A percentile compares a stretch with the other conserved stretches of the same genome.
These are phyloP conservation scores for Nebria ingens DNA, from an alignment of 1,140 invertebrate genomes.

Conservation along the genomic window DNA sequence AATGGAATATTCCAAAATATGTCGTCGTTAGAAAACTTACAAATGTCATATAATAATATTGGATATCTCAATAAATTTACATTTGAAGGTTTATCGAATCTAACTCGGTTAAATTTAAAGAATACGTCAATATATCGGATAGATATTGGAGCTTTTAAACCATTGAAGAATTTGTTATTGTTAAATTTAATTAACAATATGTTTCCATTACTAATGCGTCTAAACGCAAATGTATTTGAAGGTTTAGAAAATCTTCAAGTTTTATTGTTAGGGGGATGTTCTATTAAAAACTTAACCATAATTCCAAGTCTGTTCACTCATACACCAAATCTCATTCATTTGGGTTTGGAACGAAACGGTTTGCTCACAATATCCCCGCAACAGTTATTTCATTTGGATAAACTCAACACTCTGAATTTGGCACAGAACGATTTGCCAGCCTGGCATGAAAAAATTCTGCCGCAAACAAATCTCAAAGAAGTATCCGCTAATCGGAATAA, in stretches of 20 bases:
- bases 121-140: slow-evolving; percentile 40
- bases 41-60: slow-evolving; percentile 39
- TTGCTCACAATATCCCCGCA: slow-evolving; percentile 34
- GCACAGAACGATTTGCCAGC: slow-evolving; percentile 38
- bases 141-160: slow-evolving; percentile 34
- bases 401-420: slow-evolving; percentile 37
- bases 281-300: slow-evolving; percentile 34
- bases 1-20: slow-evolving; percentile 27
- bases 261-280: slow-evolving; percentile 38
- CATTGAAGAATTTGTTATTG: slow-evolving; percentile 34
- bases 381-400: slow-evolving; percentile 35
- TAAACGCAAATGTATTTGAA: slow-evolving; percentile 34
- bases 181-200: slow-evolving; percentile 43
- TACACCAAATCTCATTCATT: slow-evolving; percentile 38
- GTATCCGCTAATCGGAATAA: slow-evolving; percentile 40
- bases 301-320: slow-evolving; percentile 37
- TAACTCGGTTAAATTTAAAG: slow-evolving; percentile 38
- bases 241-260: slow-evolving; percentile 39
- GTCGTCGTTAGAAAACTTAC: slow-evolving; percentile 21
- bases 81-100: slow-evolving; percentile 36
- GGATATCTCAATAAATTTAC: slow-evolving; percentile 35
- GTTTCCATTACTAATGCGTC: slow-evolving; percentile 26
- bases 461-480: slow-evolving; percentile 26
- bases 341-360: slow-evolving; percentile 39
- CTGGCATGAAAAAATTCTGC: slow-evolving; percentile 39